Evolutionary conservation across 2,113 vertebrate genomes (phyloP).

Genomic region (Aegithalos caudatus): DNA sequence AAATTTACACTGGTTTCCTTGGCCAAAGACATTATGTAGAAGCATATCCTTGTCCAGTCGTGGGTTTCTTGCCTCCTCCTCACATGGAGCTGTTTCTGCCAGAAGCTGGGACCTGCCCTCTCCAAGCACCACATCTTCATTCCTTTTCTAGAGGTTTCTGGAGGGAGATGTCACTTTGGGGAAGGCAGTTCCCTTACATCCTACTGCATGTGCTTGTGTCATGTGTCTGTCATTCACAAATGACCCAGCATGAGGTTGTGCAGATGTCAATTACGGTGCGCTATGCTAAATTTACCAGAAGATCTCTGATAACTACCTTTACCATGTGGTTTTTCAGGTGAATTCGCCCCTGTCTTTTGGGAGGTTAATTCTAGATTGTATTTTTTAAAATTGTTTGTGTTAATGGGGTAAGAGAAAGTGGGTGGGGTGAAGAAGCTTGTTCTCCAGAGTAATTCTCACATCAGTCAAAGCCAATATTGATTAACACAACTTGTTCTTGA

Average conservation of each 20-base stretch:
- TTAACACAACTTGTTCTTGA: neutral
- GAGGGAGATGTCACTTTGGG: neutral
- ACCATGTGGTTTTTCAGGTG: neutral
- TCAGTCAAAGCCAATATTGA: neutral
- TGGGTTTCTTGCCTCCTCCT: neutral
- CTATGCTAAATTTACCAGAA: neutral
- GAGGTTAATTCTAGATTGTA: neutral
- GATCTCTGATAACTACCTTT: neutral
- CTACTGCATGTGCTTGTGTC: neutral
- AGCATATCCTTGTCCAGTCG: neutral
- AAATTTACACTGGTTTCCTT: neutral
- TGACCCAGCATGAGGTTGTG: neutral
- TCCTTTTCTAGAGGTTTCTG: neutral
- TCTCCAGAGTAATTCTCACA: neutral
- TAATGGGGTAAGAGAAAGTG: neutral
- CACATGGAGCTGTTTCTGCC: neutral
- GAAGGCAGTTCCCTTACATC: neutral
- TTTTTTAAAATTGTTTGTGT: neutral
- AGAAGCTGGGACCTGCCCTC: neutral
- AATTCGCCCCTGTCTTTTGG: neutral
- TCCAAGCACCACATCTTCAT: rapidly evolving
- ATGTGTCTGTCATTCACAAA: neutral
- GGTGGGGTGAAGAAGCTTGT: neutral
- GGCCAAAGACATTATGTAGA: neutral
- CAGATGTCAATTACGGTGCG: neutral